Percentiles rank a stretch among this genome's conserved stretches.
These are phyloP conservation scores for Pseudochirops cupreus DNA, from an alignment of 2,797 vertebrate species.

Conservation along the genomic window DNA sequence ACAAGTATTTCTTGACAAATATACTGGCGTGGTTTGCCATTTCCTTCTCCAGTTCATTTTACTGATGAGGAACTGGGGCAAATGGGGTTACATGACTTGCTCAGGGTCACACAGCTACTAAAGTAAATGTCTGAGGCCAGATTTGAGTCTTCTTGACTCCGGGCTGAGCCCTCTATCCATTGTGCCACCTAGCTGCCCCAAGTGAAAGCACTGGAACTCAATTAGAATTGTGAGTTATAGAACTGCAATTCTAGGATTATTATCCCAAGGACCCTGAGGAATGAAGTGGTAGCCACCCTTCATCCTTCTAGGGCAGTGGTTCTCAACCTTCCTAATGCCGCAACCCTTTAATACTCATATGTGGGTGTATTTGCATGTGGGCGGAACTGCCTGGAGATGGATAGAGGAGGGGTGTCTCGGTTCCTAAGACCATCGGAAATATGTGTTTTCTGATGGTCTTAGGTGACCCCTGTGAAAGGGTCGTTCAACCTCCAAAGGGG, in stretches of 20 bases:
- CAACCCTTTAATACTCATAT: too few relatives aligned
- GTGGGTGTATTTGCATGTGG: too few relatives aligned
- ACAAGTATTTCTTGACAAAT: not conserved
- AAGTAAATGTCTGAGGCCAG: not conserved
- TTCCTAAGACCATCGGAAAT: too few relatives aligned
- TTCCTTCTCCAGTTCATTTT: not conserved
- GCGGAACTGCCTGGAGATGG: too few relatives aligned
- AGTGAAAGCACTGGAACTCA: not conserved
- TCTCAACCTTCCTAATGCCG: too few relatives aligned
- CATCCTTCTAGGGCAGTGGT: not conserved
- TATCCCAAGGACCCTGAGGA: not conserved
- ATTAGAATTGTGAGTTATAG: not conserved
- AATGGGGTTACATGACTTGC: not conserved
- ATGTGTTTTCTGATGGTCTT: too few relatives aligned
- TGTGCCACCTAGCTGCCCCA: not conserved
- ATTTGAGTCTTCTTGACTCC: not conserved
- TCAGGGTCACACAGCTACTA: not conserved
- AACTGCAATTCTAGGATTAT: not conserved
- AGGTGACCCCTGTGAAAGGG: too few relatives aligned
- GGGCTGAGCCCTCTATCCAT: not conserved
- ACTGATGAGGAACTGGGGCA: not conserved
- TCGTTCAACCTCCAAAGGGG: too few relatives aligned
- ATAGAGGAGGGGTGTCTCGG: too few relatives aligned
- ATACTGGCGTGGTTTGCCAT: not conserved
- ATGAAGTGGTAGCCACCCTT: not conserved